phyloP scores from a whole-genome alignment of 2,888 invertebrate genomes.

The Netelia virgata region DNA sequence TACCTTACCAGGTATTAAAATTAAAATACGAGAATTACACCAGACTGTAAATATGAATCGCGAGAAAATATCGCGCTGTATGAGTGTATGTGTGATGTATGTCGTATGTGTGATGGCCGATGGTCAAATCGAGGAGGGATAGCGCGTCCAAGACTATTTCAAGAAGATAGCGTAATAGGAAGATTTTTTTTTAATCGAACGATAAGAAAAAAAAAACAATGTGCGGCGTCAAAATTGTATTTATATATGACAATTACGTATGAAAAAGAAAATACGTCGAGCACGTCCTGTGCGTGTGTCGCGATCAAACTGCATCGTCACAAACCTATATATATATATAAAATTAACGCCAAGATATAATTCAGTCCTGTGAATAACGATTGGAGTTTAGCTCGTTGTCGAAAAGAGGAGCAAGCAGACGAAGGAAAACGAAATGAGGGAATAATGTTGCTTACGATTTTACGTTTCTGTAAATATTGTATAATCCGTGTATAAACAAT shows the following conservation, averaged over 20 bases:
- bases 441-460: constrained; percentile 79
- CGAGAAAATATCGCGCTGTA: constrained; percentile 52
- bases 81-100: constrained; percentile 27
- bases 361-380: constrained; percentile 75
- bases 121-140: constrained; percentile 41
- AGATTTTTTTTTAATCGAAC: constrained; percentile 73
- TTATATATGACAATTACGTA: constrained; percentile 68
- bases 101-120: constrained; percentile 21
- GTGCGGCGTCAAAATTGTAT: constrained; percentile 67
- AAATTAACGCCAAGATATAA: constrained; percentile 40
- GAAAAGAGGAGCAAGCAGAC: constrained; percentile 65
- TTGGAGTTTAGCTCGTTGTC: constrained; percentile 75
- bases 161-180: constrained; percentile 74
- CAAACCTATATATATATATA: constrained; percentile 25
- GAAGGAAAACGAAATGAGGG: constrained; percentile 45
- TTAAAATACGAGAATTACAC: constrained; percentile 42
- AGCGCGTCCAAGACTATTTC: constrained; percentile 72
- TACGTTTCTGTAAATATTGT: constrained; percentile 84
- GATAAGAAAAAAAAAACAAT: constrained; percentile 63
- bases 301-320: constrained; percentile 35
- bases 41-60: constrained; percentile 61
- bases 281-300: constrained; percentile 21
- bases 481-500: constrained; percentile 85
- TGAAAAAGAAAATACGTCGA: constrained; percentile 27
- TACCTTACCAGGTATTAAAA: constrained; percentile 9